Base-by-base conservation (phyloP, 2,113 vertebrate genomes). In the Canis aureus region DNA sequence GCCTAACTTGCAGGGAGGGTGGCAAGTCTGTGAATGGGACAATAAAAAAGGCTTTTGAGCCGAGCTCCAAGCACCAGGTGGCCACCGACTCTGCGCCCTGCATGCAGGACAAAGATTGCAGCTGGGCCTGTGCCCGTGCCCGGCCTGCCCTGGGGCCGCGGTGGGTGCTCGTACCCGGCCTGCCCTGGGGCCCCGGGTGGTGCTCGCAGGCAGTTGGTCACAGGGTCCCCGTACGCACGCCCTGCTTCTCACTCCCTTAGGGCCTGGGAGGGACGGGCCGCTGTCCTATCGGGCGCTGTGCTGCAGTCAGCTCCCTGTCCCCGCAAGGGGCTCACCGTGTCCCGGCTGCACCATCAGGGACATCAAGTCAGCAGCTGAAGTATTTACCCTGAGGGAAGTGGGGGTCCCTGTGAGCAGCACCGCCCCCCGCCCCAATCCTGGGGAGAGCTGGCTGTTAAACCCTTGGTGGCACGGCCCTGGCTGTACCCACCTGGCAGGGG, bases 191-290 rank as follows among this genome's bases (percentile, higher is more conserved):
- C 51, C 38, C 38, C 1, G 20, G 20, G 60, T 2, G 5, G 43
- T 12, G 69, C 5, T 19, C 62, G 25, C 38, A 11, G 20, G 60
- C 8, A 32, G 71, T 15, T 11, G 7, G 0, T 19, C 57, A 1
- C 13, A 11, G 53, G 1, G 49, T 13, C 20, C 53, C 1, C 1
- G 60, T 0, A 1, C 2, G 38, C 78, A 4, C 0, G 0, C 0
- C 6, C 35, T 32, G 66, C 29, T 23, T 13, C 51, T 53, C 16
- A 3, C 3, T 13, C 43, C 11, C 92, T 25, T 1, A 13, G 0
- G 1, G 49, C 12, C 43, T 0, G 13, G 1, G 79, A 17, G 25
- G 67, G 25, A 25, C 25, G 10, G 0, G 15, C 35, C 9, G 32
- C 0, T 0, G 35, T 10, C 1, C 19, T 0, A 53, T 32, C 32